Conservation (phyloP, 2,797 vertebrate genomes). For the Cottoperca gobio region DNA sequence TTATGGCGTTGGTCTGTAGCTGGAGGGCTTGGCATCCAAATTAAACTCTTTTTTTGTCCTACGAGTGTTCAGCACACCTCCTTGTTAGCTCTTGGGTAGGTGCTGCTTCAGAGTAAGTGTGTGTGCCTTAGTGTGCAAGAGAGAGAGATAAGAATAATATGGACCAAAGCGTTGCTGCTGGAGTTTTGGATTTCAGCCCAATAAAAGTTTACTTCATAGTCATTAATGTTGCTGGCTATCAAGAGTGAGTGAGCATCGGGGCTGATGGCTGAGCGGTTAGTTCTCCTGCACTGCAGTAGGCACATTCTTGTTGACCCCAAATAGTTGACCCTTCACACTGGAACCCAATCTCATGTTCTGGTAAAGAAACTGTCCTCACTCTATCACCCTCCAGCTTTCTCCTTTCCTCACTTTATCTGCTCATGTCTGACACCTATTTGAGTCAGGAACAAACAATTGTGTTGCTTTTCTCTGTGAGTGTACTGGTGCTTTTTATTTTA, state of each 20-base stretch:
- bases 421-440: slow-evolving; percentile 4
- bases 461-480: slow-evolving; percentile 33
- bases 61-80: slow-evolving; percentile 63
- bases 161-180: slow-evolving; percentile 1
- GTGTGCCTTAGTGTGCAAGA: not conserved
- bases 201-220: slow-evolving; percentile 18
- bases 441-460: slow-evolving; percentile 23
- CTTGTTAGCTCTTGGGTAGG: slow-evolving; percentile 57
- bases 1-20: slow-evolving; percentile 80
- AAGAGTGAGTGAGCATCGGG: not conserved
- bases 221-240: slow-evolving; percentile 2
- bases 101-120: slow-evolving; percentile 29
- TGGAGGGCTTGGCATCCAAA: slow-evolving; percentile 80
- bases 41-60: slow-evolving; percentile 76
- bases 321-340: slow-evolving; percentile 48
- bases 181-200: not conserved
- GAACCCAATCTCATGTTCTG: slow-evolving; percentile 18
- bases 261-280: slow-evolving; percentile 13
- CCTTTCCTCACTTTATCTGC: not conserved
- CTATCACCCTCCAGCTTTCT: not conserved
- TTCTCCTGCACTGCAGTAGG: slow-evolving; percentile 11
- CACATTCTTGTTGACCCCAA: slow-evolving; percentile 50
- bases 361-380: not conserved
- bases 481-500: slow-evolving; percentile 61
- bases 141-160: not conserved